phyloP scores from a whole-genome alignment of 2,888 invertebrate species.

The Tetrapedia diversipes region DNA sequence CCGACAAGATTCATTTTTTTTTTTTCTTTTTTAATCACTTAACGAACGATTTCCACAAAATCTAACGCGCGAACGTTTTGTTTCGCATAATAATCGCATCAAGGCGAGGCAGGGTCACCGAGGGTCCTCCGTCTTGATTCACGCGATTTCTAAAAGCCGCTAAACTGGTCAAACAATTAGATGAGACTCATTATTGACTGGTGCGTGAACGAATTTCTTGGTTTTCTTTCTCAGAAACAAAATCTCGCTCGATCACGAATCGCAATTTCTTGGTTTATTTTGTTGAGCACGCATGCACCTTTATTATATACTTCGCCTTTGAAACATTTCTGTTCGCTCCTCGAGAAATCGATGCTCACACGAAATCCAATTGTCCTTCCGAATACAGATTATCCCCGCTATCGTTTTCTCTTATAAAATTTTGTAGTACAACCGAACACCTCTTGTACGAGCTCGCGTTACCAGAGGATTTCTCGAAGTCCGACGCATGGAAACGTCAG shows the following conservation, averaged over 20 bases:
- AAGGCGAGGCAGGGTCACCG: slow-evolving; percentile 64
- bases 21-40: slow-evolving; percentile 47
- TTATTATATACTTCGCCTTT: not conserved
- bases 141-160: slow-evolving; percentile 14
- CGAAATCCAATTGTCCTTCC: too few species aligned
- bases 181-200: slow-evolving; percentile 33
- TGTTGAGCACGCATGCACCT: not conserved
- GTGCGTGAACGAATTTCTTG: slow-evolving; percentile 10
- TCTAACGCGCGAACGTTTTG: slow-evolving; percentile 77
- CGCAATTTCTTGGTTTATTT: not conserved
- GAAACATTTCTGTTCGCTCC: not conserved
- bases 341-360: slow-evolving; percentile 19
- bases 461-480: slow-evolving; percentile 21
- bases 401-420: too few species aligned
- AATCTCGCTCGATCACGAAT: slow-evolving; percentile 13
- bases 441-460: not conserved
- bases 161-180: slow-evolving; percentile 26
- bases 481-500: not conserved
- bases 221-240: slow-evolving; percentile 31
- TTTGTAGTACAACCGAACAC: not conserved
- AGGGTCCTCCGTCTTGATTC: slow-evolving; percentile 44
- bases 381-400: too few species aligned
- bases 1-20: slow-evolving; percentile 72
- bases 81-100: slow-evolving; percentile 63
- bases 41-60: slow-evolving; percentile 76